Conservation (phyloP, 1,140 invertebrate genomes). For the Diuraphis noxia region DNA sequence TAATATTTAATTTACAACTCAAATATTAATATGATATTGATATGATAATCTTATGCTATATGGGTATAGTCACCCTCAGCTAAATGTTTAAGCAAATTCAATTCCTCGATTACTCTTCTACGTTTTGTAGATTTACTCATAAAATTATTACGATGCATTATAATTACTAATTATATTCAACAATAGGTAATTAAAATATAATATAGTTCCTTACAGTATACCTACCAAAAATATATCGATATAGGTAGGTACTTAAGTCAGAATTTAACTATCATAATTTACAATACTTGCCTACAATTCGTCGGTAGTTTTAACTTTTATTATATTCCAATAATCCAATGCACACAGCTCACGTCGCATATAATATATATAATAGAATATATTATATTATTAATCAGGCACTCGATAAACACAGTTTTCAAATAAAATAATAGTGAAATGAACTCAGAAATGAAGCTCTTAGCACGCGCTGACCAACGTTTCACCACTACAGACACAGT, state of each 20-base stretch:
- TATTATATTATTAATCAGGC: not conserved
- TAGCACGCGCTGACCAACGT: not conserved
- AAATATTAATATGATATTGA: too few species aligned
- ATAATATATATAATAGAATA: too few species aligned
- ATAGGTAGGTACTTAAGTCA: not conserved
- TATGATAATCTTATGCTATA: too few species aligned
- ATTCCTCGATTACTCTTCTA: not conserved
- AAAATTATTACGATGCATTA: not conserved
- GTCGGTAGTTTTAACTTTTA: not conserved
- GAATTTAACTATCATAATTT: not conserved
- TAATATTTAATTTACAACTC: too few species aligned
- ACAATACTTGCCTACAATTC: too few species aligned
- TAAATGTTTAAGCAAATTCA: not conserved
- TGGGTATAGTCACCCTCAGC: not conserved
- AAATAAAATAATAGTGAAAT: not conserved
- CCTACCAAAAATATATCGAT: not conserved
- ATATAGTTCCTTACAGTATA: too few species aligned
- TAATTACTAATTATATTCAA: not conserved
- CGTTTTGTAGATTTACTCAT: constrained; percentile 8
- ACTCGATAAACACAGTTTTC: not conserved
- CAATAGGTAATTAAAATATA: too few species aligned
- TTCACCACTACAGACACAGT: too few species aligned
- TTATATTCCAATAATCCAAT: not conserved
- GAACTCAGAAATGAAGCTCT: too few species aligned
- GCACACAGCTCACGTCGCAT: not conserved